Evolutionary conservation across 35 echinoderm and acorn worm genomes (phyloP).

Genomic region (Patiria miniata): DNA sequence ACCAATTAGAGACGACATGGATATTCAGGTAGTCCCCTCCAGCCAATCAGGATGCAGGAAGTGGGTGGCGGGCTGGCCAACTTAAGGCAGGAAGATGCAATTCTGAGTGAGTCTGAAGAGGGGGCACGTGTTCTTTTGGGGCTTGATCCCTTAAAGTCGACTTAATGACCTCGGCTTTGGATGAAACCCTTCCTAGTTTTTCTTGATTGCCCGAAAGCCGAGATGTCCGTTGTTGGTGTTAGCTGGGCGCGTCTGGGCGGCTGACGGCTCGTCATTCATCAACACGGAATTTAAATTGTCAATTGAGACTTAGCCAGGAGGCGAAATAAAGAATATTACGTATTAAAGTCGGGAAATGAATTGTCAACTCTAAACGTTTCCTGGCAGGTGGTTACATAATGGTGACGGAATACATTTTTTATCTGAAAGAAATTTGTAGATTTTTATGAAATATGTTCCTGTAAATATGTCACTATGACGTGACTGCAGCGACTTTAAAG

Average conservation of each 20-base stretch:
- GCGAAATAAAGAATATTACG: too few species aligned
- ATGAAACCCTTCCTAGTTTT: neutral
- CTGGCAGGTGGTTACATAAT: too few species aligned
- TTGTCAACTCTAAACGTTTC: too few species aligned
- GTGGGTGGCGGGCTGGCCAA: neutral
- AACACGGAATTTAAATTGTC: too few species aligned
- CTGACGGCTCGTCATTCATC: too few species aligned
- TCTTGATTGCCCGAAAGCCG: conserved; percentile 4
- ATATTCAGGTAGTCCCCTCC: neutral
- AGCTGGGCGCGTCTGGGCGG: neutral
- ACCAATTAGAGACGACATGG: neutral
- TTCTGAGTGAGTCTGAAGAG: neutral
- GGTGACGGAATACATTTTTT: too few species aligned
- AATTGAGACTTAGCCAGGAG: too few species aligned
- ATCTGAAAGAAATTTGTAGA: too few species aligned
- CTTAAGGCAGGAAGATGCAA: neutral
- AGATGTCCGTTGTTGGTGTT: conserved; percentile 18
- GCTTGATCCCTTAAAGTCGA: neutral
- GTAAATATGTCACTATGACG: too few species aligned
- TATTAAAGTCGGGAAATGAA: too few species aligned
- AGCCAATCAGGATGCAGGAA: neutral
- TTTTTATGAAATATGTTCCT: too few species aligned
- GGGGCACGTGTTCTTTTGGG: conserved; percentile 17
- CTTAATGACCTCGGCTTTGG: neutral
- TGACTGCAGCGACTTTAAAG: too few species aligned